Base-by-base conservation (phyloP, 2,888 invertebrate species). In the Serripes groenlandicus region DNA sequence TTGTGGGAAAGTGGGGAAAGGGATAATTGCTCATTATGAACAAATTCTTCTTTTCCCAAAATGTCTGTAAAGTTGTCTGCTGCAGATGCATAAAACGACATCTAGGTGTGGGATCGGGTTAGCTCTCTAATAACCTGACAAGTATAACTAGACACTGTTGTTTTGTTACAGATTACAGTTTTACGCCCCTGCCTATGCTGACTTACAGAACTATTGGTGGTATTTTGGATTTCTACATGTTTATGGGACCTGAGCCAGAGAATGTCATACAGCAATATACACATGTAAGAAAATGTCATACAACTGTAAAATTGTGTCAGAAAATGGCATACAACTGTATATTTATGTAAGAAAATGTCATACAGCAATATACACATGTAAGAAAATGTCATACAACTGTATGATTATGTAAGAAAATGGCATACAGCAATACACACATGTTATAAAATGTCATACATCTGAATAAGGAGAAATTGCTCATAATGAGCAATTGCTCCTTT, bases 171-270 rank as follows among this genome's bases (percentile, higher is more conserved):
- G 94, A 94, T 52, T 92, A 92, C 81, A 84, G 90, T 11, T 89
- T 94, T 58, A 88, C 90, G 91, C 97, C 97, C 3, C 95, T 96
- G 0, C 97, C 97, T 0, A 97, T 96, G 1, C 95, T 98, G 71
- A 98, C 98, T 0, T 98, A 97, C 94, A 96, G 98, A 80, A 95
- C 97, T 0, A 96, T 97, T 54, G 98, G 98, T 18, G 98, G 98
- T 0, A 95, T 98, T 11, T 95, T 98, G 1, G 97, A 97, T 93
- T 96, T 98, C 79, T 97, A 96, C 93, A 95, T 98, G 83, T 96
- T 98, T 92, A 89, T 97, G 91, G 98, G 98, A 0, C 97, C 97
- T 0, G 95, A 96, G 0, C 97, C 98, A 0, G 93, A 93, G 68
- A 94, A 95, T 75, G 95, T 96, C 2, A 92, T 96, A 23, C 91